Evolutionary conservation across 2,888 invertebrate genomes (phyloP), one percentile per base, ranked within the genome.

Genomic region (Ormyrus pomaceus): DNA sequence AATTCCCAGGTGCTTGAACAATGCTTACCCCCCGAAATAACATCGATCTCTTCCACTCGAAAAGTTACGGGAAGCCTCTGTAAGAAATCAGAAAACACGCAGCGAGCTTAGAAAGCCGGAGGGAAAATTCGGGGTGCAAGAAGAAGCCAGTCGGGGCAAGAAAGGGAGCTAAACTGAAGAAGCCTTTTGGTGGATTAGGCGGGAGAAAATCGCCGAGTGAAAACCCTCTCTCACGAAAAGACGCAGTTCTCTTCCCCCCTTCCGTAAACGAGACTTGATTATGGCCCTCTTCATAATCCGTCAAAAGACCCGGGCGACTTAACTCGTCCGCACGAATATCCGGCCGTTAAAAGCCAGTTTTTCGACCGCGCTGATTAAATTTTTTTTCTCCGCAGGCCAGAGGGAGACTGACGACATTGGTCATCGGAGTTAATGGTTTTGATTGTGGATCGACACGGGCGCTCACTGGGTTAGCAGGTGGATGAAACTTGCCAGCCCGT

Each of bases 161-260:
- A n/a, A 68, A 13, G 45, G 7, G 61, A 61, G 50, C 51, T 56
- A 64, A 71, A 64, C 58, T 34, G 46, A 55, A 11, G 65, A 51
- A 70, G 50, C 56, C 70, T 77, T 85, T 83, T 79, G 82, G 77
- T 82, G 85, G 85, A 85, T 85, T 85, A 85, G 85, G 83, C 81
- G 83, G 13, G 53, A 82, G 84, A 84, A 82, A 82, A 84, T 83
- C 84, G 83, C 83, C 83, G 83, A 84, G 84, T 82, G 84, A 84
- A 85, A 83, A 85, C 84, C 82, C 78, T 79, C 34, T 34, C 34
- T 34, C 34, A 34, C 34, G 34, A 34, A 34, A 34, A 34, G 34
- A 34, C 34, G 3, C 34, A 34, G 34, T 34, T 34, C 34, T 34
- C 34, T 34, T 34, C 3, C 34, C 34, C 34, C 34, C 34, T 9